These are phyloP conservation scores for Zaprionus lineosus DNA, from an alignment of 2,888 invertebrate species.

Conservation along the genomic window DNA sequence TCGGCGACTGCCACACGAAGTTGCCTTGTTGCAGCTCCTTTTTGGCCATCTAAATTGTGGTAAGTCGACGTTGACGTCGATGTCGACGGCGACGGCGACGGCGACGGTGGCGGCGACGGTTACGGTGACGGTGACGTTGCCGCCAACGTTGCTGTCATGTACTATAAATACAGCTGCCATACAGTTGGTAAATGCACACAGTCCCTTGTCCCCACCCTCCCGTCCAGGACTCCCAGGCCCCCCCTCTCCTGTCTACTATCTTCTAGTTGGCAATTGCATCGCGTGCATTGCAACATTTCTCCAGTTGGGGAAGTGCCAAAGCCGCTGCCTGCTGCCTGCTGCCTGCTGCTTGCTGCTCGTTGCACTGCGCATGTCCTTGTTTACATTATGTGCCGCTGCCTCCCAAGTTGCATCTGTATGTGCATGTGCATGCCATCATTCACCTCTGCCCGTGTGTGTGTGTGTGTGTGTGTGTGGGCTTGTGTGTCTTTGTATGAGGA, in stretches of 20 bases:
- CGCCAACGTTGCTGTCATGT: slow-evolving; percentile 35
- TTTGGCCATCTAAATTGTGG: slow-evolving; percentile 74
- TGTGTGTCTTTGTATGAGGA: slow-evolving; percentile 27
- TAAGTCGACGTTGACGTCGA: slow-evolving; percentile 64
- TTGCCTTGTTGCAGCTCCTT: slow-evolving; percentile 50
- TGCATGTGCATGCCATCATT: slow-evolving; percentile 18
- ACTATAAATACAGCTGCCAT: slow-evolving; percentile 25
- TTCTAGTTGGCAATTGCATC: slow-evolving; percentile 75
- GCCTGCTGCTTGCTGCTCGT: background rate
- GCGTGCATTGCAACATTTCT: slow-evolving; percentile 65
- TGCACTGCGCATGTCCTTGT: slow-evolving; percentile 74
- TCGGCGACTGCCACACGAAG: slow-evolving; percentile 26
- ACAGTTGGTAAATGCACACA: slow-evolving; percentile 38
- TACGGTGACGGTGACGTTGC: slow-evolving; percentile 46
- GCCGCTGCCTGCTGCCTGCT: slow-evolving; percentile 12
- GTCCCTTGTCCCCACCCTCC: background rate
- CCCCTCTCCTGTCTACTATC: slow-evolving; percentile 43
- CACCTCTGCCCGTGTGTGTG: slow-evolving; percentile 8
- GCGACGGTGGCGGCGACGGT: slow-evolving; percentile 42
- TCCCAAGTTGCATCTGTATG: slow-evolving; percentile 46
- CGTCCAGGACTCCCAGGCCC: no score
- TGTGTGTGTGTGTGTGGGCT: slow-evolving; percentile 30
- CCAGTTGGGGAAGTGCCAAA: slow-evolving; percentile 68
- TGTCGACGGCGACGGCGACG: slow-evolving; percentile 42
- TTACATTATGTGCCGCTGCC: slow-evolving; percentile 70